Evolutionary conservation across 1,140 invertebrate species (phyloP), one percentile per base, ranked within the genome.

Genomic region (Diabrotica virgifera): DNA sequence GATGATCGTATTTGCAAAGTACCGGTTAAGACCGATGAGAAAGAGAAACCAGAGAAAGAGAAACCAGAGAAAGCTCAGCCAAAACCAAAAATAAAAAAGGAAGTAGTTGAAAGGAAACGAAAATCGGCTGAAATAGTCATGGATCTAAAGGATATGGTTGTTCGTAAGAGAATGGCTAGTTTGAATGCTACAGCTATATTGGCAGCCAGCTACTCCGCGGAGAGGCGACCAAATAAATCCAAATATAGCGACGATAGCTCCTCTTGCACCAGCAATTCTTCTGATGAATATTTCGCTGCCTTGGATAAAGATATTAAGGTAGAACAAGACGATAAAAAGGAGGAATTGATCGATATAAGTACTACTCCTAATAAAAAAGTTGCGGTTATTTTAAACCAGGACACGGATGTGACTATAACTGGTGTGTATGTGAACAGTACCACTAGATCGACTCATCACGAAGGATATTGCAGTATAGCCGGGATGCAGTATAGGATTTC

Each of bases 111-210:
- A 46, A 46, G 40, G n/a, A 46, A 46, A 46, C 40, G 40, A n/a
- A 46, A n/a, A 46, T 10, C 8, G 8, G 62, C 84, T 67, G 89
- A 90, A 74, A 82, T 91, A 36, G 85, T 90, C 13, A 92, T 93
- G 86, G 91, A 94, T 74, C 80, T 94, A 53, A 92, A 92, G 73
- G 91, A 92, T 70, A 92, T 94, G 86, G 89, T 95, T 0, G 91
- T 94, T 2, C 86, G 89, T 69, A 95, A 95, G 75, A 84, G 94
- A 36, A 95, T 96, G 93, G 94, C 94, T 8, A 95, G 91, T 75
- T 79, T 97, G 14, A 97, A 96, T 80, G 94, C 94, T 8, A 91
- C 91, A 8, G 94, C 94, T 11, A 96, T 97, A 70, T 82, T 97
- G 67, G 92, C 94, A 3, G 94, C 94, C 14, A 94, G 91, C 65